Conservation (phyloP, 1,140 invertebrate genomes). For the Lucilia cuprina region DNA sequence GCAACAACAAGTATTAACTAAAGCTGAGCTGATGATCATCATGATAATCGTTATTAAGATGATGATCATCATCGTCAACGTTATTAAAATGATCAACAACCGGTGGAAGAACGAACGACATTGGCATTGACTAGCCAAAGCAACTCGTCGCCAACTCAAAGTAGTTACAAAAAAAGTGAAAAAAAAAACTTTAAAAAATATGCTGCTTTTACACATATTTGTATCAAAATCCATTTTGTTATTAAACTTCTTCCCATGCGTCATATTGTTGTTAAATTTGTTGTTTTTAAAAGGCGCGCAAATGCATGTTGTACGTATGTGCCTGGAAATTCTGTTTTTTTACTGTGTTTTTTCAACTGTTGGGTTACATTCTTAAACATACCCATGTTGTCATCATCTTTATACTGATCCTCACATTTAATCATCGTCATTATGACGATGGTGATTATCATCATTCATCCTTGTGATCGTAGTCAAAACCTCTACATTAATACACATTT, state of each 20-base stretch:
- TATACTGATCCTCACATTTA: slow-evolving; percentile 6
- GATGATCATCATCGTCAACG: neutral
- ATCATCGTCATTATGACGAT: neutral
- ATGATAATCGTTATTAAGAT: neutral
- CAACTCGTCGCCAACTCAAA: neutral
- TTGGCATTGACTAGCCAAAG: neutral
- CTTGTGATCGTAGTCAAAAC: neutral
- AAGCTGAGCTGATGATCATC: neutral
- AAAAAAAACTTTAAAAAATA: neutral
- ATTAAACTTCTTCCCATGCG: slow-evolving; percentile 7
- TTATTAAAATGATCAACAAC: neutral
- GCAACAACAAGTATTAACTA: neutral
- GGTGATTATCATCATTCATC: slow-evolving; percentile 3
- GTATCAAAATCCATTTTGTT: neutral
- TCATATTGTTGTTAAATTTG: neutral
- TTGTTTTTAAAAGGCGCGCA: slow-evolving; percentile 2
- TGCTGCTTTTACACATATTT: slow-evolving; percentile 8
- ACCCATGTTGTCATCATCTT: slow-evolving; percentile 2
- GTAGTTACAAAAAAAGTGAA: neutral
- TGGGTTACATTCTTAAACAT: slow-evolving; percentile 4
- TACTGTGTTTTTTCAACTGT: neutral
- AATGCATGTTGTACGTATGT: neutral
- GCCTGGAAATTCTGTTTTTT: neutral
- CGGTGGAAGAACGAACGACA: neutral
- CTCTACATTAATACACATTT: neutral